Base-by-base conservation (phyloP, 1,140 invertebrate species). In the Harpegnathos saltator region DNA sequence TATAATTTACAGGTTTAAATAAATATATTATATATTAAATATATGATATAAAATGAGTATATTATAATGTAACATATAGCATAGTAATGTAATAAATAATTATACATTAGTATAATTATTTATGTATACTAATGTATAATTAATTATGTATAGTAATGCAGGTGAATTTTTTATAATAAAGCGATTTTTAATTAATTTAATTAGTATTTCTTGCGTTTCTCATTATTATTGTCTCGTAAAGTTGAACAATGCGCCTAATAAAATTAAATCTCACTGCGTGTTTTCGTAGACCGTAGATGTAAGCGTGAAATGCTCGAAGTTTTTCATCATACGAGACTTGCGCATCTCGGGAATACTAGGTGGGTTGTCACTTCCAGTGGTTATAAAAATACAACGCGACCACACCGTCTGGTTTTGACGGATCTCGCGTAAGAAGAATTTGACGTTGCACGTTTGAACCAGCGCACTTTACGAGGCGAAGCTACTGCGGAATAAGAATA, bases 331-430 rank as follows among this genome's bases (percentile, higher is more conserved):
- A 78, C 44, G 44, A 17, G 15, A 69, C 38, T 59, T 29, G 14
- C 9, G n/a, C 38, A 59, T 63, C 44, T 9, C 48, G 7, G 26
- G 15, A 69, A 59, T 71, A 58, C 52, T 71, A n/a, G 22, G 44
- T 17, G 52, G 17, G 15, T 59, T 82, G 78, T 82, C 69, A 82
- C 44, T 24, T 61, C 44, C 69, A 63, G n/a, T 38, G 56, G 78
- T 82, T 74, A 82, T 82, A 82, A 82, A 82, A 82, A 62, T 82
- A 74, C 58, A 73, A 80, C 9, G 52, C 17, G 75, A 4, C 75
- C 52, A 26, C 52, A 26, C 54, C 26, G 38, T 24, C 78, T 74
- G 78, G 56, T 82, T 74, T 74, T 74, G 78, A 82, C 78, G 58
- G 78, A 72, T 56, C 78, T 82, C 65, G 59, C 52, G 19, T 80